phyloP scores from a whole-genome alignment of 2,888 invertebrate species.

The Mamestra brassicae region DNA sequence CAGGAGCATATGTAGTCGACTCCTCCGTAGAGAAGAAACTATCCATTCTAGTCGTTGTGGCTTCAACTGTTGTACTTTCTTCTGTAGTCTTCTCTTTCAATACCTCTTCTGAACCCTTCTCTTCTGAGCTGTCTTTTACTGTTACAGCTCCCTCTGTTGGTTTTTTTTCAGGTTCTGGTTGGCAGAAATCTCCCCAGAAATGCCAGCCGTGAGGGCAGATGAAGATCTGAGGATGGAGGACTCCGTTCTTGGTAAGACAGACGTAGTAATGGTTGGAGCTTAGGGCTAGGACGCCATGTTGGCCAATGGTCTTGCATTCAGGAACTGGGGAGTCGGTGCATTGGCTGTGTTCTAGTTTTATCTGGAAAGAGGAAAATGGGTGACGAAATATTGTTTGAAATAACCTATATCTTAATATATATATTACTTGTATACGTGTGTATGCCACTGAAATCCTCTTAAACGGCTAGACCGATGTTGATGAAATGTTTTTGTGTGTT shows the following conservation, averaged over 20 bases:
- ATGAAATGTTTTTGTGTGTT: too few relatives aligned
- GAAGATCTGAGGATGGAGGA: conserved; percentile 83
- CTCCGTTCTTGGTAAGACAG: conserved; percentile 77
- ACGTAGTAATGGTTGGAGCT: conserved; percentile 87
- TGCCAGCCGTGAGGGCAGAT: conserved; percentile 87
- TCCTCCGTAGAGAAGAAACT: conserved; percentile 84
- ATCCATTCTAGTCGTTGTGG: conserved; percentile 70
- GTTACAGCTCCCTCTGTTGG: conserved; percentile 6
- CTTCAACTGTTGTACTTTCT: conserved; percentile 38
- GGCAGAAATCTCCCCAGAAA: conserved; percentile 83
- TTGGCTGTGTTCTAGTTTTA: conserved; percentile 80
- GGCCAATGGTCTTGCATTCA: conserved; percentile 78
- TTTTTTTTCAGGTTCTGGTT: conserved; percentile 71
- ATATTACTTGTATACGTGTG: too few relatives aligned
- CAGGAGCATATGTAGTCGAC: conserved; percentile 76
- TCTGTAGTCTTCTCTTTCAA: conserved; percentile 20
- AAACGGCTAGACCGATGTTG: too few relatives aligned
- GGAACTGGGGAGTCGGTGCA: conserved; percentile 80
- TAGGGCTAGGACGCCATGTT: conserved; percentile 75
- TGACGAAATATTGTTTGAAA: background rate
- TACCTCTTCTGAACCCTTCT: conserved; percentile 41
- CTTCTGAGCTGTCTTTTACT: conserved; percentile 27
- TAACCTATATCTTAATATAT: background rate
- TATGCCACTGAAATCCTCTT: too few relatives aligned
- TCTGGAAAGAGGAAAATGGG: conserved; percentile 68